Evolutionary conservation across 2,113 vertebrate genomes (phyloP), one percentile per base, ranked within the genome.

Genomic region (Cryptotis parvus): DNA sequence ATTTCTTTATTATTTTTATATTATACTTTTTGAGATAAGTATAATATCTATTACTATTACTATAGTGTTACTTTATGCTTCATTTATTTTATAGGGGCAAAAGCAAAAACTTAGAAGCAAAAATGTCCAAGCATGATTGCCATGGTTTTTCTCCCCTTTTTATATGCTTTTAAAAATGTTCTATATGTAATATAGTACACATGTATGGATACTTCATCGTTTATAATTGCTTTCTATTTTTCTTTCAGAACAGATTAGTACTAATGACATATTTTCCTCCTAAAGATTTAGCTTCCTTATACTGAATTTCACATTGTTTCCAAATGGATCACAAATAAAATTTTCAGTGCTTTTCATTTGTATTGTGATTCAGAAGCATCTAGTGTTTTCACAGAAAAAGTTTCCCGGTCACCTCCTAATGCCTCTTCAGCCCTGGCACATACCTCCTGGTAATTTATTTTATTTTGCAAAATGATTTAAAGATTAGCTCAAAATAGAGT

Each of bases 151-250:
- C 14, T 75, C 45, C 72, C 68, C 2, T 11, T 49, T 85, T 72
- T 83, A 79, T 86, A 4, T 0, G 52, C 33, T 87, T 33, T 49
- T 93, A 43, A 58, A 81, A 84, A 79, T 74, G 90, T 76, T 12
- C 84, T 43, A 69, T 89, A 87, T 73, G 66, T 68, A 91, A 78
- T 61, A 58, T 75, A 73, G 52, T 63, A 20, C 45, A 87, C 18
- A 58, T 84, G 66, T 77, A 84, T 72, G 24, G 52, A 31, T 31
- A 0, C 39, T 90, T 92, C 52, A 84, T 70, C 52, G 92, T 27
- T 81, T 77, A 8, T 76, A 92, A 90, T 90, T 94, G 92, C 68
- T 91, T 93, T 65, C 9, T n/a, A 75, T 80, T 76, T 35, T 92
- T 92, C 33, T 22, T 49, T 35, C 33, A 95, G 52, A 61, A 89